Percentiles rank a stretch among this genome's conserved stretches.
These are phyloP conservation scores for Echinops telfairi DNA, from an alignment of 2,113 vertebrate genomes.

Conservation along the genomic window DNA sequence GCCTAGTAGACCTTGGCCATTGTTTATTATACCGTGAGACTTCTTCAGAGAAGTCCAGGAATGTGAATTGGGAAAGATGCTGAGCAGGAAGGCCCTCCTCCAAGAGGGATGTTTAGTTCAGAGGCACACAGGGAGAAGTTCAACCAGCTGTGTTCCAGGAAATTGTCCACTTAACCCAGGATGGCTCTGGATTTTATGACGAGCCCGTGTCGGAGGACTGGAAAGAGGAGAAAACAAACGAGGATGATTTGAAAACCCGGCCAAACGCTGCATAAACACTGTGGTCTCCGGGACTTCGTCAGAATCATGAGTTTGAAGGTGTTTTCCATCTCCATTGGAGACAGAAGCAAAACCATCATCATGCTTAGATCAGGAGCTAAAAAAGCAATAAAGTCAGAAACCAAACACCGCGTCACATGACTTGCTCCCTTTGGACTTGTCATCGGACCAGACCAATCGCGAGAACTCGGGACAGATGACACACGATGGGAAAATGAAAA, in stretches of 20 bases:
- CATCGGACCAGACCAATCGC: background rate
- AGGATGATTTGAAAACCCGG: background rate
- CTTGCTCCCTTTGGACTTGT: background rate
- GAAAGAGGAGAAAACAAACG: conserved; percentile 56
- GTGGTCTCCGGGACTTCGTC: background rate
- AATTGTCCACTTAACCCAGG: conserved; percentile 63
- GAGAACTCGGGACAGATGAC: background rate
- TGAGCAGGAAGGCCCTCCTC: conserved; percentile 15
- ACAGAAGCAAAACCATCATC: background rate
- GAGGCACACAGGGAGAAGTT: background rate
- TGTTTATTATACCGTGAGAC: background rate
- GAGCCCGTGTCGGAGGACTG: background rate
- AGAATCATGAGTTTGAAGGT: background rate
- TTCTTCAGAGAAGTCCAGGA: conserved; percentile 37
- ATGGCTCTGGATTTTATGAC: conserved; percentile 52
- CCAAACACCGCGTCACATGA: background rate
- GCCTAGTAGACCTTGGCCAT: background rate
- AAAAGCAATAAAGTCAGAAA: background rate
- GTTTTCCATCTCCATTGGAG: background rate
- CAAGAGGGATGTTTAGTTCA: conserved; percentile 60
- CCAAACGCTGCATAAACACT: background rate
- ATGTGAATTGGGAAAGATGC: background rate
- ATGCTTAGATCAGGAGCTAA: rapidly evolving
- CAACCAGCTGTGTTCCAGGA: conserved; percentile 77
- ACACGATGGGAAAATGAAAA: no score